These are phyloP conservation scores for Arothron firmamentum DNA, from an alignment of 2,113 vertebrate genomes.

Conservation along the genomic window DNA sequence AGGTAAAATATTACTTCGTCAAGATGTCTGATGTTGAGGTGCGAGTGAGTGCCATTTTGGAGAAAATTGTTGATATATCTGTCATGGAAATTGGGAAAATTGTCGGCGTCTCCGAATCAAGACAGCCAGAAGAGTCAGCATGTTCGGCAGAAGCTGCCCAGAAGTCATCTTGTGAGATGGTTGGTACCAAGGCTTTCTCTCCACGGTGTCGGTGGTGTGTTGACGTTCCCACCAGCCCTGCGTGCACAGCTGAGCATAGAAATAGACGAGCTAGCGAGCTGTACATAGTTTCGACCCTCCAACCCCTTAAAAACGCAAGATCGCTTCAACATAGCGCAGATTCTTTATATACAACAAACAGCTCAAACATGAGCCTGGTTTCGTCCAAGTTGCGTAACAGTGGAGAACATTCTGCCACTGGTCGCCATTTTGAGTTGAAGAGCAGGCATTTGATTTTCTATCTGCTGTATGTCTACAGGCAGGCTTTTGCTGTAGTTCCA, in stretches of 20 bases:
- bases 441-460: constrained; percentile 31
- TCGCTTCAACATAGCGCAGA: accelerated
- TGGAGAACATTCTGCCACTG: background rate
- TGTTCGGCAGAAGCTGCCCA: background rate
- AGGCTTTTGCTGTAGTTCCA: background rate
- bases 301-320: accelerated
- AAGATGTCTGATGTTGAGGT: constrained; percentile 54
- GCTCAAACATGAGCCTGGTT: background rate
- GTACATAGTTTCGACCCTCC: background rate
- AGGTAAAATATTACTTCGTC: accelerated
- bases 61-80: constrained; percentile 47
- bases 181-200: background rate
- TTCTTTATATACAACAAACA: too few species aligned
- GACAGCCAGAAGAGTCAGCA: background rate
- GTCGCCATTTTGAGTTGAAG: constrained; percentile 30
- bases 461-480: constrained; percentile 48
- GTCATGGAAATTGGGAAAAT: constrained; percentile 60
- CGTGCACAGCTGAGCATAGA: constrained; percentile 53
- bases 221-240: background rate
- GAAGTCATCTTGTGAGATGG: constrained; percentile 26
- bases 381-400: background rate
- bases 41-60: constrained; percentile 54
- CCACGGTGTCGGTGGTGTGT: background rate
- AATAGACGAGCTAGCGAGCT: constrained; percentile 50
- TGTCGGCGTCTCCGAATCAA: constrained; percentile 12